A percentile compares a stretch with the other conserved stretches of the same genome.
phyloP scores from a whole-genome alignment of 1,140 invertebrate genomes.

The Thaumatotibia leucotreta region DNA sequence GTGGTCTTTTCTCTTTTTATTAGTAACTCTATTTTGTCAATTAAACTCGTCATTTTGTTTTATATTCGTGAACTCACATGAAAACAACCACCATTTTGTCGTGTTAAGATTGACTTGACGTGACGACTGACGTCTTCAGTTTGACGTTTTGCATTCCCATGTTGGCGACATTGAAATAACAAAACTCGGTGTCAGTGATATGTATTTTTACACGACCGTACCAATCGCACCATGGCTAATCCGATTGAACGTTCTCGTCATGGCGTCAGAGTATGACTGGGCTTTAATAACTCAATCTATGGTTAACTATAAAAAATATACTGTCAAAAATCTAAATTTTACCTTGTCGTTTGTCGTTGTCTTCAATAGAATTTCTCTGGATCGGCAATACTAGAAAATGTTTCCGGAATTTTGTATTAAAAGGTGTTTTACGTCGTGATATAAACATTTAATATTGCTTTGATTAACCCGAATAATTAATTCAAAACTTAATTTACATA shows the following conservation, averaged over 20 bases:
- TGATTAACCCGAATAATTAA: neutral
- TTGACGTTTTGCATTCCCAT: neutral
- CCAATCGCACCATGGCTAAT: no score
- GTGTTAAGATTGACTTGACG: no score
- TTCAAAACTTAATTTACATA: neutral
- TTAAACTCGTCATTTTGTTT: constrained; percentile 52
- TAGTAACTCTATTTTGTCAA: constrained; percentile 61
- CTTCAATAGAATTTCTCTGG: neutral
- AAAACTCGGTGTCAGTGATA: no score
- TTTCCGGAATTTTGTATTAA: neutral
- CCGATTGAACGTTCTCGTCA: no score
- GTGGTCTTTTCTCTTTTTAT: constrained; percentile 66
- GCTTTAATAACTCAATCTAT: no score
- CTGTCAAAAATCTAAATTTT: neutral
- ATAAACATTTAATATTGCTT: neutral
- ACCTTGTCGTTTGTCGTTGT: no score
- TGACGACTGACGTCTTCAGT: neutral
- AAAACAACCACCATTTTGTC: constrained; percentile 11
- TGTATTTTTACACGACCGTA: no score
- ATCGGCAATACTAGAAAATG: neutral
- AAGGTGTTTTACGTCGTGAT: neutral
- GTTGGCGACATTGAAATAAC: neutral
- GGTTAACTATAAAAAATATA: no score
- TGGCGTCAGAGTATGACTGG: neutral
- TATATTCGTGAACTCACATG: neutral